Evolutionary conservation across 2,113 vertebrate genomes (phyloP), one percentile per base, ranked within the genome.

Genomic region (Pteruthius melanotis): DNA sequence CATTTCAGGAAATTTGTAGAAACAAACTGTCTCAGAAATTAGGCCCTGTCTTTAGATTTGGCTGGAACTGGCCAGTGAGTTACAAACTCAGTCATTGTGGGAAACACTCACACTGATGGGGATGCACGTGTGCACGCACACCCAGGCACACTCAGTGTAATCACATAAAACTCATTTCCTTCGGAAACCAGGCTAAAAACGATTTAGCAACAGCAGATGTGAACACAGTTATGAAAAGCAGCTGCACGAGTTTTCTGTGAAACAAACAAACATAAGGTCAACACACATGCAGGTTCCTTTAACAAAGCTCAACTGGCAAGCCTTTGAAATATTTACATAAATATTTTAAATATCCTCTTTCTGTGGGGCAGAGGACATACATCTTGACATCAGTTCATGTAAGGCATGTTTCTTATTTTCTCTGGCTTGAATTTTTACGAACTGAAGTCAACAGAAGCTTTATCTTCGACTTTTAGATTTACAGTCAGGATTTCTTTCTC

Each of bases 161-260:
- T 93, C 94, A 89, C 80, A 97, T 92, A 92, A 97, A 94, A 64
- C 86, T 89, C 86, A 96, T 94, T 96, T 97, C 95, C 96, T 93
- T 94, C 6, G 30, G 96, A 96, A 96, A 96, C 80, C 56, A 77
- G 83, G 72, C 92, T 93, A 74, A 54, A 90, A 87, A 50, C 15
- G 14, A 87, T 53, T 69, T 49, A 89, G 87, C 75, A 76, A 10
- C 61, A 94, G 89, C 94, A 96, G 89, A 96, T 97, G 96, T 95
- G 94, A 87, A 20, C 53, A 16, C 17, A 47, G 63, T 90, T 93
- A 96, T 90, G 85, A 44, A 88, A 91, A 95, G 52, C 96, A 97
- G 93, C 90, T 96, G 95, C 66, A 31, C 1, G 66, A 63, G 42
- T 50, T 87, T 59, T 69, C 40, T 13, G 19, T 24, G 82, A 96